These are phyloP conservation scores for Cheumatopsyche charites DNA, from an alignment of 1,140 invertebrate species.

Conservation along the genomic window DNA sequence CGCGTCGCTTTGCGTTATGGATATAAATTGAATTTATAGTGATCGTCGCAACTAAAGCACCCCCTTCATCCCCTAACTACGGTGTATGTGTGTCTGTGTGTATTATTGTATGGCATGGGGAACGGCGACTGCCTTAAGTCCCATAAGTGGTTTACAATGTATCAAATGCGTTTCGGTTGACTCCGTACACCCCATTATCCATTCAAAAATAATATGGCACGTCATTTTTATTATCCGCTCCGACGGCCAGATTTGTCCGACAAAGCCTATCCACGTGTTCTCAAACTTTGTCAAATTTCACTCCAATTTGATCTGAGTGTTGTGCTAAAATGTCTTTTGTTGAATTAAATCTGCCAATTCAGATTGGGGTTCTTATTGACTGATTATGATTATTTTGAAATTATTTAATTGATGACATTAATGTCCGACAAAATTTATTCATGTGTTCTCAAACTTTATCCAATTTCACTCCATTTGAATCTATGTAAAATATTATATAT, in stretches of 20 bases:
- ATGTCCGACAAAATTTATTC: background rate
- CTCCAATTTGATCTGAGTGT: no score
- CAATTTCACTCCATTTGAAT: no score
- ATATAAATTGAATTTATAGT: constrained; percentile 16
- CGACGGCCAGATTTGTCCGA: constrained; percentile 20
- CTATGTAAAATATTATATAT: no score
- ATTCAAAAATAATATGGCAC: constrained; percentile 37
- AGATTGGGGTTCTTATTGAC: no score
- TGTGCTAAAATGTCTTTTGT: no score
- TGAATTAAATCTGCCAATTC: no score
- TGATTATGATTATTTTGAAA: no score
- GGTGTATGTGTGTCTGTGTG: no score
- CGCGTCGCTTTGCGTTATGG: background rate
- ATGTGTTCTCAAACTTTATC: background rate
- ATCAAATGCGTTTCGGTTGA: constrained; percentile 36
- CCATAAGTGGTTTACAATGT: constrained; percentile 37
- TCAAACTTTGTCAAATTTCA: background rate
- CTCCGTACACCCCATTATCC: constrained; percentile 34
- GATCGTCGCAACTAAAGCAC: no score
- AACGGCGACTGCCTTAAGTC: constrained; percentile 24
- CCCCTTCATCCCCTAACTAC: no score
- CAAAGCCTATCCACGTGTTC: background rate
- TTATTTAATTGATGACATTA: no score
- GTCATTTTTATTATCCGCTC: constrained; percentile 34
- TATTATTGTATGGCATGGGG: no score